These are phyloP conservation scores for Boloria euphrosyne DNA, from an alignment of 2,888 invertebrate genomes.

Conservation along the genomic window DNA sequence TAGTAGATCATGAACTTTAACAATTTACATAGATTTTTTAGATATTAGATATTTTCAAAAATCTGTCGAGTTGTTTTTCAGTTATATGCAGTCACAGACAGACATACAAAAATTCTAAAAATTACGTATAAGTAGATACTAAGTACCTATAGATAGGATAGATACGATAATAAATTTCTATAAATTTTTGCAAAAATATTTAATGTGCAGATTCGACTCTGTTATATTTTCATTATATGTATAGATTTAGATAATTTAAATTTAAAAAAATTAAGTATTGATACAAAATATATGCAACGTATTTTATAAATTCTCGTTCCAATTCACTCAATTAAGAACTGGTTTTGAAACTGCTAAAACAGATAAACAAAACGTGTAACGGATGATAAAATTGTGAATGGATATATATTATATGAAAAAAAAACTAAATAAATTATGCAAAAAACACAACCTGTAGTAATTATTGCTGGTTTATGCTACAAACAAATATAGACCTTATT, in stretches of 20 bases:
- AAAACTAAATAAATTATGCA: slow-evolving; percentile 5
- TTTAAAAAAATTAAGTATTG: not conserved
- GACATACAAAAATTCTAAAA: no score
- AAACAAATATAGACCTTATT: slow-evolving; percentile 13
- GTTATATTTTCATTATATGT: no score
- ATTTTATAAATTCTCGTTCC: slow-evolving; percentile 7
- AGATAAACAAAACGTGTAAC: slow-evolving; percentile 25
- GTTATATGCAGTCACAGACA: no score
- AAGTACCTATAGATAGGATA: no score
- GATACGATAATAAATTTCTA: no score
- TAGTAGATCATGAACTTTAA: no score
- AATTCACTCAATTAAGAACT: slow-evolving; percentile 25
- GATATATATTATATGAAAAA: slow-evolving; percentile 18
- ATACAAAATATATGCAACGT: not conserved
- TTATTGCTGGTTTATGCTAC: not conserved
- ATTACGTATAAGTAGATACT: no score
- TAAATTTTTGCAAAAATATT: no score
- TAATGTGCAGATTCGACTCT: no score
- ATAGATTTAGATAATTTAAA: not conserved
- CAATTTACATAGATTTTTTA: no score
- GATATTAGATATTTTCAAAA: no score
- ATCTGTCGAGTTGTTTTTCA: no score
- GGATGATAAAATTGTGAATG: slow-evolving; percentile 55
- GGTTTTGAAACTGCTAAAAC: slow-evolving; percentile 5
- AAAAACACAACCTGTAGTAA: not conserved